Percentiles rank a stretch among this genome's conserved stretches.
phyloP scores from a whole-genome alignment of 92 coral and sea anemone genomes.

The Isaurus tuberculatus region DNA sequence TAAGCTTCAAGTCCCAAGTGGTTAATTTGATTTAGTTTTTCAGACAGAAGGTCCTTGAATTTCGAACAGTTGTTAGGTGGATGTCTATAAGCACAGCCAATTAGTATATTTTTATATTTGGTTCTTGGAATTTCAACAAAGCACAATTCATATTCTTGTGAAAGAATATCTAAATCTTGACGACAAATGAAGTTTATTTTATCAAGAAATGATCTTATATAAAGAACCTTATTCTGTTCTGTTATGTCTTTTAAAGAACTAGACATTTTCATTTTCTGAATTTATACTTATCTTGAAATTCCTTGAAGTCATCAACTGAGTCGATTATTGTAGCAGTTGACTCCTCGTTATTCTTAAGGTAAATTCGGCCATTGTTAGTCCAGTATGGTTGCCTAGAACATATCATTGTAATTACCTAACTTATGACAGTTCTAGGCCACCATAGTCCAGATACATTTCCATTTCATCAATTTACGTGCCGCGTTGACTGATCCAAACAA shows the following conservation, averaged over 20 bases:
- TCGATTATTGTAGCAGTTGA: neutral
- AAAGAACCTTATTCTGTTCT: constrained; percentile 1
- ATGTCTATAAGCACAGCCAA: neutral
- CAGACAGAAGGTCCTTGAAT: neutral
- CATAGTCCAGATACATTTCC: no score
- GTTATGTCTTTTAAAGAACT: neutral
- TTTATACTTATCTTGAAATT: constrained; percentile 6
- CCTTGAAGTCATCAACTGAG: constrained; percentile 2
- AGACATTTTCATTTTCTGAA: neutral
- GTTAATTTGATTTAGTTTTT: neutral
- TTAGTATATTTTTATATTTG: neutral
- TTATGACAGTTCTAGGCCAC: no score
- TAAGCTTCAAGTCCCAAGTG: no score
- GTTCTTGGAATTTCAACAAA: neutral
- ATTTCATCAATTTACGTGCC: no score
- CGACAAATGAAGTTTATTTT: neutral
- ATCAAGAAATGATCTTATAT: neutral
- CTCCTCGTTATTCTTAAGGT: neutral
- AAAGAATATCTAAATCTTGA: neutral
- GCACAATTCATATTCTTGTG: neutral
- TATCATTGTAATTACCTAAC: no score
- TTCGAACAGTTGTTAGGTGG: neutral
- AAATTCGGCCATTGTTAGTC: constrained; percentile 2
- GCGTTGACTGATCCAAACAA: no score
- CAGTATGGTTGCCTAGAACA: no score